Conservation (phyloP, 2,113 vertebrate genomes). For the Tichodroma muraria region DNA sequence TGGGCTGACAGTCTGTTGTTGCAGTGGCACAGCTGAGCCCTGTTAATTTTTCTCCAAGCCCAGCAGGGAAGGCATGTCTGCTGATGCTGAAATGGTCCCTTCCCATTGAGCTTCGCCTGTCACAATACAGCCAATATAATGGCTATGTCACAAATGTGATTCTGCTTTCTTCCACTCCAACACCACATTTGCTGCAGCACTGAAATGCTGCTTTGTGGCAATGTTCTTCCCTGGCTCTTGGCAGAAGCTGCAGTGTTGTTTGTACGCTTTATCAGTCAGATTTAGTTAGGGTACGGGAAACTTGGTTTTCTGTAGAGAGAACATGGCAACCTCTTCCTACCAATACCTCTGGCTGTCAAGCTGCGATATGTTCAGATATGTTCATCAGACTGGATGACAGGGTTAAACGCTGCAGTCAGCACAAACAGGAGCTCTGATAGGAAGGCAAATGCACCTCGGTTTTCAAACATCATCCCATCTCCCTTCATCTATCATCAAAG, state of each 20-base stretch:
- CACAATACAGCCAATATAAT: constrained; percentile 34
- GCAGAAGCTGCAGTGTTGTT: neutral
- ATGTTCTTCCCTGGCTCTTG: neutral
- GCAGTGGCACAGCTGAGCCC: constrained; percentile 45
- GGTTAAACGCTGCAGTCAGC: constrained; percentile 14
- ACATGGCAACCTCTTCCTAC: neutral
- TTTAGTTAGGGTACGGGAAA: neutral
- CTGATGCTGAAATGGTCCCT: constrained; percentile 30
- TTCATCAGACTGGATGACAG: neutral
- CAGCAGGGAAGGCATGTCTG: constrained; percentile 8
- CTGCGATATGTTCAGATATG: neutral
- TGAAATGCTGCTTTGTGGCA: neutral
- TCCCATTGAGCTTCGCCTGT: constrained; percentile 31
- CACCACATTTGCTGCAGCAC: constrained; percentile 38
- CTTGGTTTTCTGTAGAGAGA: neutral
- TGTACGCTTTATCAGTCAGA: neutral
- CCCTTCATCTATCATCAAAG: neutral
- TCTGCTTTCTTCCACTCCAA: neutral
- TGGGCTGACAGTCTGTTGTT: neutral
- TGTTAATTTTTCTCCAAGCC: constrained; percentile 52
- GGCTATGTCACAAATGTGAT: constrained; percentile 39
- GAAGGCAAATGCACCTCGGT: neutral
- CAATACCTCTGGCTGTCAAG: neutral
- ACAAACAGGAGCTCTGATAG: neutral
- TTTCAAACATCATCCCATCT: neutral